phyloP scores from a whole-genome alignment of 2,888 invertebrate genomes.

The Yponomeuta cagnagella region DNA sequence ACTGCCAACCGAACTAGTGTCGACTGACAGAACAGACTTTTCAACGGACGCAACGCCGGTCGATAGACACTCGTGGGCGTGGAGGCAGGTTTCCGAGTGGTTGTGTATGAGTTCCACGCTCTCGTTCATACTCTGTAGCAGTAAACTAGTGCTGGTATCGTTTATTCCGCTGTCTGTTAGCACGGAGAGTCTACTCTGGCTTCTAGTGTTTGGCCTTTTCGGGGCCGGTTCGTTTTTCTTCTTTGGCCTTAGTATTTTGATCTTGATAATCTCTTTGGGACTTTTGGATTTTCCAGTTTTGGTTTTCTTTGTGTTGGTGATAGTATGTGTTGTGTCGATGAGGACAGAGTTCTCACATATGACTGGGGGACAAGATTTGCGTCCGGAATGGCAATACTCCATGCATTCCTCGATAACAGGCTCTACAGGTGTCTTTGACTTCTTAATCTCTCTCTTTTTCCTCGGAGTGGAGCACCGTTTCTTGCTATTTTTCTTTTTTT shows the following conservation, averaged over 20 bases:
- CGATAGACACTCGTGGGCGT: conserved; percentile 50
- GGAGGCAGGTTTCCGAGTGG: conserved; percentile 62
- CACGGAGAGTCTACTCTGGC: conserved; percentile 25
- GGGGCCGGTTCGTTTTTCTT: conserved; percentile 26
- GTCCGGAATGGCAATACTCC: conserved; percentile 40
- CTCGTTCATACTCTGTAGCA: conserved; percentile 33
- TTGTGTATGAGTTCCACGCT: conserved; percentile 61
- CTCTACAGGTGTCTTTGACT: conserved; percentile 26
- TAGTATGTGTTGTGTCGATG: conserved; percentile 23
- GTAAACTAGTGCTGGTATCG: conserved; percentile 38
- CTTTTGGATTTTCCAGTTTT: conserved; percentile 24
- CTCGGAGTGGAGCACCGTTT: conserved; percentile 52
- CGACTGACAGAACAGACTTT: conserved; percentile 39
- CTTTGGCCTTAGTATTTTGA: conserved; percentile 56
- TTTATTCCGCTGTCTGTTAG: conserved; percentile 49
- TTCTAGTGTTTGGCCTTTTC: conserved; percentile 18
- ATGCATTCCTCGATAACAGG: conserved; percentile 48
- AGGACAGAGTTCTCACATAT: conserved; percentile 24
- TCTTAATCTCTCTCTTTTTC: conserved; percentile 34
- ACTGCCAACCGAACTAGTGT: conserved; percentile 30
- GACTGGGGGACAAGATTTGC: conserved; percentile 50
- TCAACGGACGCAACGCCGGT: conserved; percentile 51
- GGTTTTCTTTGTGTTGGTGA: conserved; percentile 18
- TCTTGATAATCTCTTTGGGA: conserved; percentile 57
- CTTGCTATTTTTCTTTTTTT: conserved; percentile 26